Percentiles rank a stretch among this genome's conserved stretches.
phyloP scores from a whole-genome alignment of 2,888 invertebrate species.

The Erebia palarica region DNA sequence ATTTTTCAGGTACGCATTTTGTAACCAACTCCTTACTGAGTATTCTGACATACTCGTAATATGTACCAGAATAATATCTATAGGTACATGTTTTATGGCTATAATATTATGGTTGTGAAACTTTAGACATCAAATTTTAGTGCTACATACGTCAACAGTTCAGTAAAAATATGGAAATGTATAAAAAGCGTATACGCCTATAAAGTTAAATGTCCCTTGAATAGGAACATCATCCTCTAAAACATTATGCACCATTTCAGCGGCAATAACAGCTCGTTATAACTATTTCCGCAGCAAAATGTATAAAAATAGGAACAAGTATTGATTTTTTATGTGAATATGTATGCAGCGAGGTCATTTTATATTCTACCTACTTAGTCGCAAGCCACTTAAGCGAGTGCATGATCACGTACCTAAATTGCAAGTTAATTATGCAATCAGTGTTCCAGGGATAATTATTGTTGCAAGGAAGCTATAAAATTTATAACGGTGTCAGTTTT shows the following conservation, averaged over 20 bases:
- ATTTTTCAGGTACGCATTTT: constrained; percentile 85
- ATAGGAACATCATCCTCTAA: background rate
- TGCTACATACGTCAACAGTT: background rate
- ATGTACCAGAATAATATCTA: no score
- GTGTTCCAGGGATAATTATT: constrained; percentile 2
- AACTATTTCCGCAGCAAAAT: constrained; percentile 11
- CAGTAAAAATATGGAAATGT: background rate
- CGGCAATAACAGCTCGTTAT: constrained; percentile 4
- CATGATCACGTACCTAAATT: constrained; percentile 20
- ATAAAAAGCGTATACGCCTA: background rate
- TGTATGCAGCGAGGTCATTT: constrained; percentile 16
- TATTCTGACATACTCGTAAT: no score
- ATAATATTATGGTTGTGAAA: no score
- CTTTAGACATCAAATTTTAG: no score
- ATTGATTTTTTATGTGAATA: constrained; percentile 31
- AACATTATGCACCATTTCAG: background rate
- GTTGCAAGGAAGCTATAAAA: background rate
- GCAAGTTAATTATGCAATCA: constrained; percentile 18
- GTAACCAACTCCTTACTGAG: background rate
- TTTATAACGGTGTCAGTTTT: no score
- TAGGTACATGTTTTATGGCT: no score
- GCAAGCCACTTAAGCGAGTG: constrained; percentile 11
- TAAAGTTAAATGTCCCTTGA: background rate
- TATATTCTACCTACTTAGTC: constrained; percentile 17
- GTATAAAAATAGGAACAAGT: constrained; percentile 25